phyloP scores from a whole-genome alignment of 2,113 vertebrate genomes.

The Dunckerocampus dactyliophorus region DNA sequence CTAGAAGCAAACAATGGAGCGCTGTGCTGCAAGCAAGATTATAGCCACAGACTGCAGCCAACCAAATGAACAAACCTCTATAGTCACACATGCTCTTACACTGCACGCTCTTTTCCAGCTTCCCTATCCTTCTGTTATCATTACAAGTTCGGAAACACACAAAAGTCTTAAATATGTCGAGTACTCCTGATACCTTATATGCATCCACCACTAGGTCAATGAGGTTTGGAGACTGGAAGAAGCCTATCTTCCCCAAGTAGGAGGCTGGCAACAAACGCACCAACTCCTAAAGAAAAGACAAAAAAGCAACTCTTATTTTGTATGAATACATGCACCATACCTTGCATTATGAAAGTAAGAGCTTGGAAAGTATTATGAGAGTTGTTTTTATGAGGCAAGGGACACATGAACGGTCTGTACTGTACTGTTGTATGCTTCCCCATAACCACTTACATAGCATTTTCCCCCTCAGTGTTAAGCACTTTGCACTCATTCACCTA shows the following conservation, averaged over 20 bases:
- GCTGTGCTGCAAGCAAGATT: conserved; percentile 65
- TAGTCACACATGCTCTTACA: conserved; percentile 10
- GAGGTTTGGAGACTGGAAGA: conserved; percentile 89
- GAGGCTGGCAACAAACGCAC: conserved; percentile 86
- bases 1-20: conserved; percentile 63
- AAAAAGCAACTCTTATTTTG: neutral
- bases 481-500: conserved; percentile 1
- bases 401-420: conserved; percentile 4
- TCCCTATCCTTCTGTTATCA: conserved; percentile 12
- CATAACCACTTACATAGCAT: neutral
- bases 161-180: too few species aligned
- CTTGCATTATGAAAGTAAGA: too few species aligned
- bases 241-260: conserved; percentile 82
- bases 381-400: conserved; percentile 9
- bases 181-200: conserved; percentile 81
- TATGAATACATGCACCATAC: too few species aligned
- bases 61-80: conserved; percentile 20
- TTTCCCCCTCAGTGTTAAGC: neutral
- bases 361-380: neutral
- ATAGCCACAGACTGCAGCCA: conserved; percentile 45
- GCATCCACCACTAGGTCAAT: conserved; percentile 89
- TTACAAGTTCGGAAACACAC: neutral
- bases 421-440: neutral
- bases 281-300: conserved; percentile 73
- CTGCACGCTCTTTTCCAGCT: conserved; percentile 1